phyloP scores from a whole-genome alignment of 1,140 invertebrate species.

The Brachionus calyciflorus region DNA sequence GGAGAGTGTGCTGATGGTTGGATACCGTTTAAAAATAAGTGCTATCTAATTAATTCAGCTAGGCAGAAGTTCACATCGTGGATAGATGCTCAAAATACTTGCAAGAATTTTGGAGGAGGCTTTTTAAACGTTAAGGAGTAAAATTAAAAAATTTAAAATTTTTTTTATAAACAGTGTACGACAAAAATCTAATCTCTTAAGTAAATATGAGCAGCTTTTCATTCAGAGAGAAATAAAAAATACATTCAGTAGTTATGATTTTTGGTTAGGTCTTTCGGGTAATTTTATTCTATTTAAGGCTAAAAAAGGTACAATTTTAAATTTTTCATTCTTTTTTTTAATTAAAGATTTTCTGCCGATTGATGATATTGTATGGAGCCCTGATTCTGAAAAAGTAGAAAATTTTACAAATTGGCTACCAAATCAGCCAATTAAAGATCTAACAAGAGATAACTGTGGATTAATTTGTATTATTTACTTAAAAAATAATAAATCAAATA shows the following conservation, averaged over 20 bases:
- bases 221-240: slow-evolving; percentile 33
- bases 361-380: not conserved
- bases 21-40: slow-evolving; percentile 43
- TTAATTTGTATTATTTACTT: slow-evolving; percentile 15
- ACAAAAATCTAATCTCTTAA: not conserved
- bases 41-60: slow-evolving; percentile 15
- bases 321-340: too few species aligned
- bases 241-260: slow-evolving; percentile 12
- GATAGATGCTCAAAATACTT: slow-evolving; percentile 12
- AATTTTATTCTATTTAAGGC: not conserved
- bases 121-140: slow-evolving; percentile 24
- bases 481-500: not conserved
- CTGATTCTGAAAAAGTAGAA: not conserved
- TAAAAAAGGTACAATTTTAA: too few species aligned
- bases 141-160: not conserved
- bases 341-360: not conserved
- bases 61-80: slow-evolving; percentile 21
- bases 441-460: slow-evolving; percentile 24
- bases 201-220: slow-evolving; percentile 36
- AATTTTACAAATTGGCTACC: slow-evolving; percentile 44
- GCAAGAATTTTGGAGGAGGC: slow-evolving; percentile 3
- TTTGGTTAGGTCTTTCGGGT: slow-evolving; percentile 42
- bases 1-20: slow-evolving; percentile 34
- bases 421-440: not conserved
- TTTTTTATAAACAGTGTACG: not conserved